A percentile compares a stretch with the other conserved stretches of the same genome.
Evolutionary conservation across 2,888 invertebrate species (phyloP).

Genomic region (Sinhomidia bicolor): DNA sequence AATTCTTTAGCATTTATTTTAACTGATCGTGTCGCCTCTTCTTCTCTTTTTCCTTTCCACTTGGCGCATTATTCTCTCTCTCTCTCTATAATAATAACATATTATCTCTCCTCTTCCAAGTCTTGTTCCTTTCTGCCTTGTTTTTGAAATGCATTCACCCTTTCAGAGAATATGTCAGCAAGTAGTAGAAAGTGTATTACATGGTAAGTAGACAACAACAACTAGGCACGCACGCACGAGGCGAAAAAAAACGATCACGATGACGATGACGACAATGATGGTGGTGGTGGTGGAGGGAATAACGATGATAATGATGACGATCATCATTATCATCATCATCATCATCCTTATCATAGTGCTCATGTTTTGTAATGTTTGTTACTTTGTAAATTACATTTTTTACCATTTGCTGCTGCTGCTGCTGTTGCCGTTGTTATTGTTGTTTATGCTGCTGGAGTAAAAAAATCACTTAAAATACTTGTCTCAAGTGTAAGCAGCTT

Average conservation of each 20-base stretch:
- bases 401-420: background rate
- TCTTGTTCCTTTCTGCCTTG: slow-evolving; percentile 23
- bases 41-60: slow-evolving; percentile 43
- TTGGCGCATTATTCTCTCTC: slow-evolving; percentile 3
- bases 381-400: background rate
- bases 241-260: slow-evolving; percentile 43
- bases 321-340: slow-evolving; percentile 55
- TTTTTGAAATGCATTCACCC: slow-evolving; percentile 59
- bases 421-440: background rate
- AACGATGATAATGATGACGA: slow-evolving; percentile 66
- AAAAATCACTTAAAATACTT: slow-evolving; percentile 5
- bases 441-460: background rate
- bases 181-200: too few species aligned
- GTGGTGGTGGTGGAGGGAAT: slow-evolving; percentile 61
- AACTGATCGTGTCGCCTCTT: slow-evolving; percentile 71
- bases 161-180: slow-evolving; percentile 68
- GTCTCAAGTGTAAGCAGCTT: background rate
- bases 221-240: slow-evolving; percentile 68
- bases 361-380: slow-evolving; percentile 52
- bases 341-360: slow-evolving; percentile 14
- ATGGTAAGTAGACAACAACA: slow-evolving; percentile 43
- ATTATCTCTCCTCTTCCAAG: background rate
- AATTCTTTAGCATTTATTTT: slow-evolving; percentile 73
- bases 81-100: slow-evolving; percentile 13
- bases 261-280: slow-evolving; percentile 1